Evolutionary conservation across 2,113 vertebrate species (phyloP), one percentile per base, ranked within the genome.

Genomic region (Notiomystis cincta): DNA sequence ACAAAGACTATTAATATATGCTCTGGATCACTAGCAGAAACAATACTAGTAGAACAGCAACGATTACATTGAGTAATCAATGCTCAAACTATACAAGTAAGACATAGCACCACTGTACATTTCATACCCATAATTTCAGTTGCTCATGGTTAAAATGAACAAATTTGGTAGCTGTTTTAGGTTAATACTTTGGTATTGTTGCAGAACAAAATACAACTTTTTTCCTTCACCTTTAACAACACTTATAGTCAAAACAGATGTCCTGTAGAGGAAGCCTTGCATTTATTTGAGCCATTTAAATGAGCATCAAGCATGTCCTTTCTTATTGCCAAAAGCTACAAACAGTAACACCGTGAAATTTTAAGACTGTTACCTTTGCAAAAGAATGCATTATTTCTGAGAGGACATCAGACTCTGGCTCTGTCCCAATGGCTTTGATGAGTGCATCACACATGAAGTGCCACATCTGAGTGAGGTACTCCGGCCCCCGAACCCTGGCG

Each of bases 371-470:
- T 95, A 99, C 99, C 99, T 99, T 99, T 48, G 99, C 99, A 82
- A 99, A 99, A 23, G 99, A 99, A 95, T 99, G 99, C 99, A 99
- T 99, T 89, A 99, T 99, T 97, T 99, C 99, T 4, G 99, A 99
- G 54, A 99, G 98, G 86, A 99, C 99, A 45, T 99, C 99, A 0
- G 99, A 99, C 92, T 99, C 99, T 1, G 99, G 99, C 78, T 99
- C 99, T 1, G 99, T 99, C 58, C 99, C 99, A 50, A 99, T 99
- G 78, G 99, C 98, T 97, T 99, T 99, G 97, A 99, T 99, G 67
- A 99, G 98, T 0, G 99, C 99, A 53, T 99, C 99, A 45, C 99
- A 99, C 99, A 99, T 99, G 97, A 99, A 99, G 97, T 99, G 99
- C 99, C 99, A 99, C 99, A 99, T 99, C 97, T 99, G 99, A 0